A percentile compares a stretch with the other conserved stretches of the same genome.
These are phyloP conservation scores for Ormyrus thymus DNA, from an alignment of 2,888 invertebrate genomes.

Conservation along the genomic window DNA sequence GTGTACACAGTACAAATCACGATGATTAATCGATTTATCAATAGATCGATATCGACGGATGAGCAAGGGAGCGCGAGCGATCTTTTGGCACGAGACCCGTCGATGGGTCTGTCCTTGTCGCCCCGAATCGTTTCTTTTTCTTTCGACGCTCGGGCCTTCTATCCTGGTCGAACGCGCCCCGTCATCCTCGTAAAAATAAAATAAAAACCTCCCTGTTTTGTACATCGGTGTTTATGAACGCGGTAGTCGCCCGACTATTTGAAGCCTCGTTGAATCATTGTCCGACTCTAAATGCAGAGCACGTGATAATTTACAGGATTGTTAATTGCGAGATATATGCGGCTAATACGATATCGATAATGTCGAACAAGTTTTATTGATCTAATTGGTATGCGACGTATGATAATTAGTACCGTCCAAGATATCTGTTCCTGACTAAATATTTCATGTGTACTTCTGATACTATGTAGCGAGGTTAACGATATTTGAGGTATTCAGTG, in stretches of 20 bases:
- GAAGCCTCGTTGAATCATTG: constrained; percentile 23
- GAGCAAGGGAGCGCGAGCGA: background rate
- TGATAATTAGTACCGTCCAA: constrained; percentile 2
- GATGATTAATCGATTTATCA: constrained; percentile 70
- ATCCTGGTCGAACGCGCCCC: background rate
- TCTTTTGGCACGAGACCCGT: constrained; percentile 58
- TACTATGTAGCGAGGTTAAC: no score
- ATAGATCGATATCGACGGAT: constrained; percentile 60
- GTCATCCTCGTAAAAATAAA: constrained; percentile 41
- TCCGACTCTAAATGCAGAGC: background rate
- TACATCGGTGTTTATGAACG: background rate
- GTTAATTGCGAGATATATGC: constrained; percentile 23
- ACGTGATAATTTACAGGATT: constrained; percentile 8
- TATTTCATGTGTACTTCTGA: no score
- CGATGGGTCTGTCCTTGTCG: constrained; percentile 47
- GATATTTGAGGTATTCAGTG: no score
- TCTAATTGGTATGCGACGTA: constrained; percentile 20
- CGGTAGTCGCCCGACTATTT: constrained; percentile 10
- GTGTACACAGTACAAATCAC: constrained; percentile 41
- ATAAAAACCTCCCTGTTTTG: constrained; percentile 21
- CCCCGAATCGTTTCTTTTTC: constrained; percentile 17
- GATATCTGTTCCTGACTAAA: no score
- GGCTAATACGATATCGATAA: background rate
- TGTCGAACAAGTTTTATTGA: constrained; percentile 16
- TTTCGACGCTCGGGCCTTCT: background rate